Conservation (phyloP, 2,797 vertebrate genomes). For the Acipenser ruthenus region DNA sequence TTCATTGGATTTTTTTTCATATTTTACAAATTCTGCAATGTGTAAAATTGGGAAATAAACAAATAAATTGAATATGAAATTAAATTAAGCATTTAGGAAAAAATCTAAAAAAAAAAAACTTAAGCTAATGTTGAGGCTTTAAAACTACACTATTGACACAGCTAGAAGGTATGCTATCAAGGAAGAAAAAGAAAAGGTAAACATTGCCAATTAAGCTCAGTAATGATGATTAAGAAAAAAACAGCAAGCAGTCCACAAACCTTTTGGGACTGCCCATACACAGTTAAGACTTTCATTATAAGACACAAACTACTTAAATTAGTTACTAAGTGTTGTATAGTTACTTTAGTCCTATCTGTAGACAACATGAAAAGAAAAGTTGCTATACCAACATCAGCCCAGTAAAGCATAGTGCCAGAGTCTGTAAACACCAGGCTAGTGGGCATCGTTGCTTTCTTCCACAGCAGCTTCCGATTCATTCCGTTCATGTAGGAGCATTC, state of each 20-base stretch:
- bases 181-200: background rate
- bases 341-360: background rate
- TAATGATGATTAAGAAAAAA: constrained; percentile 36
- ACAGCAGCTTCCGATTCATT: constrained; percentile 49
- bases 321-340: background rate
- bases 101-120: too few species aligned
- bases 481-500: constrained; percentile 81
- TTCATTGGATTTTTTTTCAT: too few species aligned
- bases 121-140: too few species aligned
- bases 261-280: too few species aligned
- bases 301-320: background rate
- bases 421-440: constrained; percentile 60
- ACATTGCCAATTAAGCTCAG: constrained; percentile 51
- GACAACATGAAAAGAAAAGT: background rate
- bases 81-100: too few species aligned
- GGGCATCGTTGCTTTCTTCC: constrained; percentile 60
- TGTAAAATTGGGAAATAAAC: too few species aligned
- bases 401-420: constrained; percentile 65
- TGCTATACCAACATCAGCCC: constrained; percentile 74
- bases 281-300: background rate
- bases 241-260: too few species aligned
- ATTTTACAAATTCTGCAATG: too few species aligned
- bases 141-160: too few species aligned
- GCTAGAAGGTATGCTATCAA: too few species aligned
- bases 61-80: too few species aligned